These are phyloP conservation scores for Lasiurus borealis DNA, from an alignment of 2,113 vertebrate genomes.

Conservation along the genomic window DNA sequence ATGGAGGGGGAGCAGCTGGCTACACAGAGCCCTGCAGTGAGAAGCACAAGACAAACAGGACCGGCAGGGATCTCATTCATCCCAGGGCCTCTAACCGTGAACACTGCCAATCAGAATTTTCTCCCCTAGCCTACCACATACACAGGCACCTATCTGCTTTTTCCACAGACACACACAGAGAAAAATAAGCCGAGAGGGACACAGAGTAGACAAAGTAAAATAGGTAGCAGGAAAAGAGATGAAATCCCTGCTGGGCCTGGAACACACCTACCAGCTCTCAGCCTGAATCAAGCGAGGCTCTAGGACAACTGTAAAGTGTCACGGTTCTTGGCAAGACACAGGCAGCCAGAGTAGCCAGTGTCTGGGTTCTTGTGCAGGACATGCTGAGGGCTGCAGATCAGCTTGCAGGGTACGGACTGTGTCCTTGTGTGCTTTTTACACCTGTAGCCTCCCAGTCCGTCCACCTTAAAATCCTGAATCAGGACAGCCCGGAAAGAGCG, in stretches of 20 bases:
- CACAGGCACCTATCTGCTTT: neutral
- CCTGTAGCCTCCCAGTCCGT: neutral
- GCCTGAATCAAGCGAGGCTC: neutral
- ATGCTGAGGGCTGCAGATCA: neutral
- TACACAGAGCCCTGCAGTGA: neutral
- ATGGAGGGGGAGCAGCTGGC: neutral
- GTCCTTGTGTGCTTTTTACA: neutral
- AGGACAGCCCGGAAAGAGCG: neutral
- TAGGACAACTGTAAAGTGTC: neutral
- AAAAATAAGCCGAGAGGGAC: constrained; percentile 1
- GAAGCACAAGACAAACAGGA: neutral
- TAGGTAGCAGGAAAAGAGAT: neutral
- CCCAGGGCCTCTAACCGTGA: neutral
- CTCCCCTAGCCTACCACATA: neutral
- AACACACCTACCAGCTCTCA: constrained; percentile 3
- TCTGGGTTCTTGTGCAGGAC: neutral
- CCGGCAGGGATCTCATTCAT: neutral
- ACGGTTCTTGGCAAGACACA: neutral
- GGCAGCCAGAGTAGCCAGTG: neutral
- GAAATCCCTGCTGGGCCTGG: neutral
- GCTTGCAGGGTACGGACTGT: no score
- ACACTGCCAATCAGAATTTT: neutral
- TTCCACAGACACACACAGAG: neutral
- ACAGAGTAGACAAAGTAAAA: neutral
- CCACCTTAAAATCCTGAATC: constrained; percentile 39